Conservation (phyloP, 1,140 invertebrate species). For the Trialeurodes vaporariorum region DNA sequence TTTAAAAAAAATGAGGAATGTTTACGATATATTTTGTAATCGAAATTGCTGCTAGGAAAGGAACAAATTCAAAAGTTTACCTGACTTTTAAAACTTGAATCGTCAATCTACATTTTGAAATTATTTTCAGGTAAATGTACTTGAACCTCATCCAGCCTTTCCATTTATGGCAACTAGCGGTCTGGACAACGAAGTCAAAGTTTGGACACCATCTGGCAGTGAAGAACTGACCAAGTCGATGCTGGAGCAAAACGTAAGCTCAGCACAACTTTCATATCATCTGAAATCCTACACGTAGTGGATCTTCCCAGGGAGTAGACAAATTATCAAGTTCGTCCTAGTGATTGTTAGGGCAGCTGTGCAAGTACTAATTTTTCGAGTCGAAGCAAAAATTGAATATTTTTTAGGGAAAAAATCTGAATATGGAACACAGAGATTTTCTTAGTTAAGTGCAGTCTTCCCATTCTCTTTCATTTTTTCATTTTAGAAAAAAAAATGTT, state of each 20-base stretch:
- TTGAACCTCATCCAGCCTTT: constrained; percentile 78
- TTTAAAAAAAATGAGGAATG: constrained; percentile 8
- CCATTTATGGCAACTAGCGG: constrained; percentile 85
- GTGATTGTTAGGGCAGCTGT: no score
- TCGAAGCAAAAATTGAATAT: no score
- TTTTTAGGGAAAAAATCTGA: no score
- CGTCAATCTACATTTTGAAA: constrained; percentile 5
- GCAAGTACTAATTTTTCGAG: not conserved
- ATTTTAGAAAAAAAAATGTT: no score
- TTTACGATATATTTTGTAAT: no score
- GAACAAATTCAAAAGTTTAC: no score
- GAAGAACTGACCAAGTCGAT: not conserved
- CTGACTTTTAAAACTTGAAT: constrained; percentile 6
- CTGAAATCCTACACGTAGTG: not conserved
- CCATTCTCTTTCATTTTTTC: no score
- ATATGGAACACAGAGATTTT: not conserved
- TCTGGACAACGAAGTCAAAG: constrained; percentile 82
- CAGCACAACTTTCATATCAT: not conserved
- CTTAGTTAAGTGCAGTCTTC: not conserved
- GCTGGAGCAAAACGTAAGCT: not conserved
- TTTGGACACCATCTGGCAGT: constrained; percentile 65
- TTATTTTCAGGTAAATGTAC: constrained; percentile 65
- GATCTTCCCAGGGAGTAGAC: no score
- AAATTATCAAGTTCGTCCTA: no score
- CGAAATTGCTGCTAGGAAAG: no score